Base-by-base conservation (phyloP, 1,140 invertebrate species). In the Steinernema feltiae region DNA sequence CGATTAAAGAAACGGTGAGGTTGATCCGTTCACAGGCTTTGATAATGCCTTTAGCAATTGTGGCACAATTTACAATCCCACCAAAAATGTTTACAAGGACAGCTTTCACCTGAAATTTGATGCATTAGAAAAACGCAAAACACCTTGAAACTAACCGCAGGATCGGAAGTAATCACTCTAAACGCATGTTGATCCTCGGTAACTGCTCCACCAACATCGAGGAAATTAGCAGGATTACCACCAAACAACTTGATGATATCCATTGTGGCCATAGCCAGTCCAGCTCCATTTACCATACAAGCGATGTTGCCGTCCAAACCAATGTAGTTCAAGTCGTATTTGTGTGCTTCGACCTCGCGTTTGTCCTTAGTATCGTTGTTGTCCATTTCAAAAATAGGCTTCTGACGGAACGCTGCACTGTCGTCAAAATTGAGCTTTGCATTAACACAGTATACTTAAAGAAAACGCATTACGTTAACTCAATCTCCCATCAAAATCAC, bases 391-490 rank as follows among this genome's bases (percentile, higher is more conserved):
- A 96, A 96, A 74, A 97, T 91, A 35, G 93, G 91, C 84, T 93
- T 91, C 76, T 98, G 97, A 76, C 96, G 89, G 83, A 94, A 99
- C 78, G 92, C 89, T 0, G 97, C 97, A 90, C 98, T 98, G 86
- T 99, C 96, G 88, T 99, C 97, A 89, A 99, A 98, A 80, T 94
- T 93, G 76, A 95, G 91, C 89, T 99, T 99, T 17, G 97, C 97
- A 91, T 99, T 97, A 73, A 99, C 95, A 31, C 94, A 93, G 70
- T 98, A 91, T 1, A 99, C 94, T 89, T n/a, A n/a, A n/a, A 80
- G 24, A 70, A 24, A 75, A 74, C 21, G 72, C 2, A 7, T 72
- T 74, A 73, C 35, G 32, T 1, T 32, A 81, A 69, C 1, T 73
- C 15, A 70, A 30, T 71, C 18, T 76, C 1, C 30, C 0, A 46